Conservation (phyloP, 2,113 vertebrate genomes). For the Peromyscus californicus region DNA sequence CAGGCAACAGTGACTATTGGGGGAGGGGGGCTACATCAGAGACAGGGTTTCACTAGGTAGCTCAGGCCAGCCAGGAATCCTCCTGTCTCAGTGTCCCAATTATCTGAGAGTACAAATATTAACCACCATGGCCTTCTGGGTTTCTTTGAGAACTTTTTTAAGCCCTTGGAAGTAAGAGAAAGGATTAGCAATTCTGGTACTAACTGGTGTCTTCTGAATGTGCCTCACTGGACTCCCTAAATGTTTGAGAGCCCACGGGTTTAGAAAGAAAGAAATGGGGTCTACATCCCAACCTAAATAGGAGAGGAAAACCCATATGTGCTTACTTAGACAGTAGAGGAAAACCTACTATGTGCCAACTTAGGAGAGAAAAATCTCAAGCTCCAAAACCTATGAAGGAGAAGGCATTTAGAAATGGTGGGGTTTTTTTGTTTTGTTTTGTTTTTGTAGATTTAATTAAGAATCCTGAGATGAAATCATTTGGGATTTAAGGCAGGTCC, state of each 20-base stretch:
- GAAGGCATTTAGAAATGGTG: not conserved
- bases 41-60: not conserved
- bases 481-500: not conserved
- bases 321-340: not conserved
- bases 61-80: not conserved
- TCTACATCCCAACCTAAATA: not conserved
- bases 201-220: not conserved
- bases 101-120: not conserved
- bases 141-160: not conserved
- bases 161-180: not conserved
- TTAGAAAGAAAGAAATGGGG: not conserved
- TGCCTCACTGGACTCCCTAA: not conserved
- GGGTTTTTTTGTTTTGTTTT: not conserved
- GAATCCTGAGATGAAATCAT: not conserved
- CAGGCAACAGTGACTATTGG: not conserved
- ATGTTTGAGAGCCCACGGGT: not conserved
- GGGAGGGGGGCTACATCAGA: fast-evolving
- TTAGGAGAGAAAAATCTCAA: not conserved
- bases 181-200: not conserved
- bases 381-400: not conserved
- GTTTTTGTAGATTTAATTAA: not conserved
- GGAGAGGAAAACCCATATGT: not conserved
- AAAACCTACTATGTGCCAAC: not conserved
- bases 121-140: not conserved
- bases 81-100: not conserved